Conservation (phyloP, 1,140 invertebrate genomes). For the Arctopsyche grandis region DNA sequence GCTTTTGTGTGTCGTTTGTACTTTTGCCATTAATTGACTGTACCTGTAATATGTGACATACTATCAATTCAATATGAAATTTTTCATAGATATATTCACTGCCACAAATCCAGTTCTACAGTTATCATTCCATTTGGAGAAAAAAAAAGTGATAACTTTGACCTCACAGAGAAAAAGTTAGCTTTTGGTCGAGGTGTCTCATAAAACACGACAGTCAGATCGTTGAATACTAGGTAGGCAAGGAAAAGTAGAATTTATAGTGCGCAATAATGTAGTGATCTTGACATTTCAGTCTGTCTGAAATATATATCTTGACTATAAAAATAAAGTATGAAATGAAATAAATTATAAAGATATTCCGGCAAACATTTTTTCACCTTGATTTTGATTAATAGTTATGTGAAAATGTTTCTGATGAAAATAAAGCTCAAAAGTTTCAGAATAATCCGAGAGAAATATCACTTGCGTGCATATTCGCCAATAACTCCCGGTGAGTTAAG, state of each 20-base stretch:
- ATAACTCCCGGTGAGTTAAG: constrained; percentile 12
- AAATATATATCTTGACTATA: not conserved
- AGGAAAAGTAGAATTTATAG: constrained; percentile 30
- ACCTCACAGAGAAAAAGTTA: constrained; percentile 10
- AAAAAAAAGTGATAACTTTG: constrained; percentile 5
- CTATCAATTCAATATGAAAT: too few relatives aligned
- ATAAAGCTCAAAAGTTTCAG: not conserved
- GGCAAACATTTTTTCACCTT: not conserved
- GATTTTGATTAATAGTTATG: not conserved
- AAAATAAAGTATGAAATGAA: constrained; percentile 1
- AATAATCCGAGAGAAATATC: not conserved
- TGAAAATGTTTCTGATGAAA: not conserved
- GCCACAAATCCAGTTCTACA: too few relatives aligned
- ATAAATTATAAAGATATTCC: not conserved
- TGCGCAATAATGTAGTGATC: constrained; percentile 32
- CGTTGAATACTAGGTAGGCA: not conserved
- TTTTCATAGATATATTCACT: too few relatives aligned
- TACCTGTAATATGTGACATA: not conserved
- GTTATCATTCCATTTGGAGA: too few relatives aligned
- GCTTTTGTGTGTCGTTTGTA: not conserved
- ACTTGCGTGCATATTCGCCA: not conserved
- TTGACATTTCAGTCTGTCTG: constrained; percentile 19
- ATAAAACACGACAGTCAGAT: constrained; percentile 28
- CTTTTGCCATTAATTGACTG: not conserved
- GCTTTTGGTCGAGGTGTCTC: constrained; percentile 18